A percentile compares a stretch with the other conserved stretches of the same genome.
Conservation (phyloP, 2,113 vertebrate genomes). For the Tragelaphus scriptus region DNA sequence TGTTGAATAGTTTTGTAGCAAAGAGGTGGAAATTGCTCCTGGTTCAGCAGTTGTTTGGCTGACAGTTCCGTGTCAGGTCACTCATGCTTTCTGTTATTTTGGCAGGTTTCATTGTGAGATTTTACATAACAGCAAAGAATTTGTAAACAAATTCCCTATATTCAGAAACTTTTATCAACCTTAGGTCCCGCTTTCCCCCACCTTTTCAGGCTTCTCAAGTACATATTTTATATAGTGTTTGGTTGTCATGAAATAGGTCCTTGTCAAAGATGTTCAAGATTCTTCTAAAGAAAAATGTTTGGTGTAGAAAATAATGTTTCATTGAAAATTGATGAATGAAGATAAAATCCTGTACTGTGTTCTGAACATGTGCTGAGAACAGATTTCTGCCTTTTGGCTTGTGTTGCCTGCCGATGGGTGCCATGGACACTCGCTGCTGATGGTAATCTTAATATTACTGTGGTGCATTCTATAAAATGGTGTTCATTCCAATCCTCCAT, state of each 20-base stretch:
- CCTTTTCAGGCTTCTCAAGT: background rate
- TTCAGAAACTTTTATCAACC: background rate
- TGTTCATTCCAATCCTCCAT: background rate
- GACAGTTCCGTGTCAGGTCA: background rate
- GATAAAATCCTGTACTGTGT: background rate
- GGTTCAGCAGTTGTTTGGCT: background rate
- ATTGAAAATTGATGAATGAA: background rate
- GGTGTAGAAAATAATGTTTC: background rate
- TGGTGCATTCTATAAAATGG: background rate
- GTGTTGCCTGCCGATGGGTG: too few species aligned
- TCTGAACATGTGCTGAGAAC: background rate
- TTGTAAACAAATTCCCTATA: background rate
- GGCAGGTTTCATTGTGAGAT: background rate
- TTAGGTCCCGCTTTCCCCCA: background rate
- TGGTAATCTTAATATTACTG: background rate
- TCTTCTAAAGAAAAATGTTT: background rate
- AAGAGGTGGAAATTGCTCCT: background rate
- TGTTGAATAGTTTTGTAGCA: constrained; percentile 20
- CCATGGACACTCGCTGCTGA: fast-evolving
- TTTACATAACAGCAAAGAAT: constrained; percentile 9
- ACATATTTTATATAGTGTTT: background rate
- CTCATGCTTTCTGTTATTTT: background rate
- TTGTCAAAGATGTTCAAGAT: background rate
- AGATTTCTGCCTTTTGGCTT: background rate
- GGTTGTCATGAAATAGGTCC: background rate